These are phyloP conservation scores for Rhagophthalmus giganteus DNA, from an alignment of 2,888 invertebrate species.

Conservation along the genomic window DNA sequence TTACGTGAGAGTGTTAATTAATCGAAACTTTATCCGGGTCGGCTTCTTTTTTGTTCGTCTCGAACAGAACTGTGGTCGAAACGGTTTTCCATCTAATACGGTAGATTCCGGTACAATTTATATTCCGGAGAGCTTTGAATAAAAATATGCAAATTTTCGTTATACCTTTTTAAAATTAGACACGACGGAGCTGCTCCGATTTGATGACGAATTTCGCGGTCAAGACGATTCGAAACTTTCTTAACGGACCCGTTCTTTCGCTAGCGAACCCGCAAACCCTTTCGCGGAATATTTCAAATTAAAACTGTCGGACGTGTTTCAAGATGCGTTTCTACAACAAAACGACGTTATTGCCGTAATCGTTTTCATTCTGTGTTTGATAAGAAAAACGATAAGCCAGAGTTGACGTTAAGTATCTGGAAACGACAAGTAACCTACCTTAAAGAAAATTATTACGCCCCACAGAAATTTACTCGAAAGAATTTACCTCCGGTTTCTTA, in stretches of 20 bases:
- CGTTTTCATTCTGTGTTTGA: conserved; percentile 6
- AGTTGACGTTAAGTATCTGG: conserved; percentile 14
- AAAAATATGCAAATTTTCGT: conserved; percentile 28
- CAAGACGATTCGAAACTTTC: conserved; percentile 16
- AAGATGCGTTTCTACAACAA: too few relatives aligned
- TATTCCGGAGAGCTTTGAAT: conserved; percentile 22
- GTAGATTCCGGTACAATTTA: conserved; percentile 17
- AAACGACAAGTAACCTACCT: conserved; percentile 14
- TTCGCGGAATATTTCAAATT: too few relatives aligned
- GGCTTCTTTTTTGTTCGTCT: conserved; percentile 21
- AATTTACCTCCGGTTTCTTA: conserved; percentile 12
- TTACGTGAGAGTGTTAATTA: conserved; percentile 31
- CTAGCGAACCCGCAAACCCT: too few relatives aligned
- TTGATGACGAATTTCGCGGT: conserved; percentile 12
- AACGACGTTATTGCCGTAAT: too few relatives aligned
- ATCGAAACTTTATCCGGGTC: conserved; percentile 27
- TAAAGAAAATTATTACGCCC: conserved; percentile 16
- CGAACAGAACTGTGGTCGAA: conserved; percentile 12
- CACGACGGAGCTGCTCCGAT: conserved; percentile 12
- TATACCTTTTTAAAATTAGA: conserved; percentile 19
- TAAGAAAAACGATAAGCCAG: conserved; percentile 12
- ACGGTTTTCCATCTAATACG: conserved; percentile 17
- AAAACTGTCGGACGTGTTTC: too few relatives aligned
- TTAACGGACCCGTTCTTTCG: too few relatives aligned
- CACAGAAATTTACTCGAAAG: conserved; percentile 17